Evolutionary conservation across 2,888 invertebrate species (phyloP), one percentile per base, ranked within the genome.

Genomic region (Anoplius nigerrimus): DNA sequence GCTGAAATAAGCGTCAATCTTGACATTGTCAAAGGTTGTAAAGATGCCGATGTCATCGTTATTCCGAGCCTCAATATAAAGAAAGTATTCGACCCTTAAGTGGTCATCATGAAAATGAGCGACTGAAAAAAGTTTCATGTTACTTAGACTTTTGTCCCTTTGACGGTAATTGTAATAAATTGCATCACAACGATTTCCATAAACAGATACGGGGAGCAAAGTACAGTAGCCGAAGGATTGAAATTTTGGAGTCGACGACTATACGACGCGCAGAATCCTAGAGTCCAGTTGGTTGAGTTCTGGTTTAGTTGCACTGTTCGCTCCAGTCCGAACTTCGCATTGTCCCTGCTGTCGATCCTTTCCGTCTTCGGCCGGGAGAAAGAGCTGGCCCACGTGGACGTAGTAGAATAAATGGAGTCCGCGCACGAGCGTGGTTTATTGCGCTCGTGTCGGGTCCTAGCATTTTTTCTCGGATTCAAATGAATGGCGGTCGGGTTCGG

Each of bases 281-380:
- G n/a, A n/a, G n/a, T 74, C 67, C 34, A 72, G 70, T 34, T 75
- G 79, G 82, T 75, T 73, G 80, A 77, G 71, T 71, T 74, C 73
- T 69, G 76, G 71, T 70, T 79, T 75, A 69, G 79, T 77, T 27
- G 6, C 79, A 81, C 71, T 75, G 69, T 65, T 76, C 72, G 80
- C 69, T 72, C 78, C 72, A 74, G 75, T 80, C 73, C 76, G 62
- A 78, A 78, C 80, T 80, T 80, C n/a, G n/a, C n/a, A n/a, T n/a
- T n/a, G n/a, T n/a, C n/a, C n/a, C n/a, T n/a, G n/a, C 74, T 73
- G 76, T 68, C 68, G 69, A 64, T 64, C 66, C 57, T 18, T 34
- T 16, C 18, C 45, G n/a, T 42, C 22, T 21, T 18, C 18, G 24
- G 18, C 15, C 15, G 51, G 0, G 72, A 63, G 63, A 75, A 67